phyloP scores from a whole-genome alignment of 2,888 invertebrate genomes.

The Calameuta pallipes region DNA sequence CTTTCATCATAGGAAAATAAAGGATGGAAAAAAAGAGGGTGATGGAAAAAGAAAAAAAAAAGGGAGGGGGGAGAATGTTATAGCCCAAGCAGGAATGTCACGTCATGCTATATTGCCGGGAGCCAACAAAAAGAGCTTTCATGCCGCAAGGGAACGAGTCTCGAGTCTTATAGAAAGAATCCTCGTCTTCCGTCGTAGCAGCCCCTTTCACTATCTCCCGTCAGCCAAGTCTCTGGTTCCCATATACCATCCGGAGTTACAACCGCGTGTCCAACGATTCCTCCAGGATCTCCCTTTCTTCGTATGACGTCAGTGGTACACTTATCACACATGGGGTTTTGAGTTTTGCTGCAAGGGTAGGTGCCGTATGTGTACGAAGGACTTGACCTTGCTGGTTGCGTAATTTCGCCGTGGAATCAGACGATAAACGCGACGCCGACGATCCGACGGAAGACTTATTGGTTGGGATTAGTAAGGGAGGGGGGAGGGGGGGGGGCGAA shows the following conservation, averaged over 20 bases:
- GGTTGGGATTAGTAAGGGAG: not conserved
- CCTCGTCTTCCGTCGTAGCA: slow-evolving; percentile 15
- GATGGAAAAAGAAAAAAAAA: slow-evolving; percentile 9
- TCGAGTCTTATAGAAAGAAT: slow-evolving; percentile 24
- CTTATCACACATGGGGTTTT: not conserved
- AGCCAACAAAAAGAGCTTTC: slow-evolving; percentile 31
- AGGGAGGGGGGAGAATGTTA: not conserved
- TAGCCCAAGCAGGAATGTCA: slow-evolving; percentile 13
- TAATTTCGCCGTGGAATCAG: not conserved
- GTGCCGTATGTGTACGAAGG: not conserved
- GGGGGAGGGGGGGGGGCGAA: too few species aligned
- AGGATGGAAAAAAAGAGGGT: not conserved
- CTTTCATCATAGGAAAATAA: not conserved
- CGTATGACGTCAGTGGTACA: not conserved
- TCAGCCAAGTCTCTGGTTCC: slow-evolving; percentile 4
- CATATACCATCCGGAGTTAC: not conserved
- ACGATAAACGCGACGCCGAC: not conserved
- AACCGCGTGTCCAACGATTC: not conserved
- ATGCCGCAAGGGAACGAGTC: slow-evolving; percentile 26
- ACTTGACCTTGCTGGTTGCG: not conserved
- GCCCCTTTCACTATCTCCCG: slow-evolving; percentile 19
- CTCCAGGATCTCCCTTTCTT: not conserved
- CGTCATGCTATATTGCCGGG: slow-evolving; percentile 31
- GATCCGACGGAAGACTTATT: not conserved
- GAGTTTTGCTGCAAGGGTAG: not conserved